Evolutionary conservation across 2,113 vertebrate species (phyloP).

Genomic region (Scopus umbretta): DNA sequence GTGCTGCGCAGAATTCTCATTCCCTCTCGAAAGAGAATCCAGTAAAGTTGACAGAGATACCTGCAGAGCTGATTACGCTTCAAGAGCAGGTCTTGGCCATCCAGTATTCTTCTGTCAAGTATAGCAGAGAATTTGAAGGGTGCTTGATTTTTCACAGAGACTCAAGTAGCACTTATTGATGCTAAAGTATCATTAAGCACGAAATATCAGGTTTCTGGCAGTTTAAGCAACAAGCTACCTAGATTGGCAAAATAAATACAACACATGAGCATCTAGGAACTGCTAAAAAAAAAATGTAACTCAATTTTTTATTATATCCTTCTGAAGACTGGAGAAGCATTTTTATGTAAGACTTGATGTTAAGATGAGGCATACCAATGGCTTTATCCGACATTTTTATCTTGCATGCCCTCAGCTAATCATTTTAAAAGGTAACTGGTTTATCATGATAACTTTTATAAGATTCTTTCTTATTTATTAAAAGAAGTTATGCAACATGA

Average conservation of each 20-base stretch:
- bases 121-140: background rate
- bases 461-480: background rate
- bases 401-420: background rate
- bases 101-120: background rate
- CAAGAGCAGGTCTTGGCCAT: background rate
- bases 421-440: background rate
- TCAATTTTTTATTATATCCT: background rate
- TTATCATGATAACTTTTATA: background rate
- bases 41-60: background rate
- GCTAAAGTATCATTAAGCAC: background rate
- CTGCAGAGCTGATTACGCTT: background rate
- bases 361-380: background rate
- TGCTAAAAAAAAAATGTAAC: background rate
- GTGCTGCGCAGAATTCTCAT: background rate
- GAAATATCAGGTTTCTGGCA: background rate
- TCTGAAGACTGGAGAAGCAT: background rate
- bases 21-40: background rate
- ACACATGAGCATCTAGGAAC: background rate
- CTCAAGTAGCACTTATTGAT: slow-evolving; percentile 14
- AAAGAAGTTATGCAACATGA: background rate
- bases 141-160: slow-evolving; percentile 21
- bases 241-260: background rate
- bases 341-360: background rate
- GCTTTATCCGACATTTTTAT: background rate
- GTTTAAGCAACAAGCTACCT: background rate